Conservation (phyloP, 2,797 vertebrate species). For the Danio aesculapii region DNA sequence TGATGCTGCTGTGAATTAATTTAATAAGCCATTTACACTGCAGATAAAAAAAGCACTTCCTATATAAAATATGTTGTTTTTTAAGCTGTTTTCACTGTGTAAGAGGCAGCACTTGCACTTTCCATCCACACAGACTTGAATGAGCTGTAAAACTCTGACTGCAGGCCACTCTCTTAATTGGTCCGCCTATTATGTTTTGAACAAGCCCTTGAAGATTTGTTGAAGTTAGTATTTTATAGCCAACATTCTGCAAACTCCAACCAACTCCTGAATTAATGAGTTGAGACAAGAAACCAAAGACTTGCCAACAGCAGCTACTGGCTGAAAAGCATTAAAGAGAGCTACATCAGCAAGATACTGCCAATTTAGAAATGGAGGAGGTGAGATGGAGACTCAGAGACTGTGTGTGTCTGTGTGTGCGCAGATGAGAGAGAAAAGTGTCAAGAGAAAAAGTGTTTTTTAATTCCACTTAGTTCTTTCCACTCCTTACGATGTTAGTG, state of each 20-base stretch:
- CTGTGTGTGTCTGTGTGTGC: neutral
- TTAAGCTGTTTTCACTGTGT: constrained; percentile 63
- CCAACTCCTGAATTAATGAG: constrained; percentile 84
- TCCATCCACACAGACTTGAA: constrained; percentile 61
- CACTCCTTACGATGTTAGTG: constrained; percentile 9
- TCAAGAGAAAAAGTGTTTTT: neutral
- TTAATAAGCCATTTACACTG: constrained; percentile 71
- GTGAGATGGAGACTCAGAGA: constrained; percentile 34
- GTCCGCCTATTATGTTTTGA: constrained; percentile 81
- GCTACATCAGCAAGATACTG: constrained; percentile 58
- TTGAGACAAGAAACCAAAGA: constrained; percentile 75
- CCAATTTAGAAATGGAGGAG: constrained; percentile 43
- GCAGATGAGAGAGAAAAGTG: constrained; percentile 14
- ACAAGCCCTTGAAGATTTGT: constrained; percentile 85
- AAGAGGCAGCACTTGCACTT: constrained; percentile 63
- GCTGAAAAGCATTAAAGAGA: constrained; percentile 51
- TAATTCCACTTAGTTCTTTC: constrained; percentile 9
- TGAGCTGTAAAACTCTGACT: constrained; percentile 70
- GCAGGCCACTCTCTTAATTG: constrained; percentile 80
- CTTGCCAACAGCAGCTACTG: constrained; percentile 65
- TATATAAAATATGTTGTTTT: constrained; percentile 68
- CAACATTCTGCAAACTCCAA: constrained; percentile 72
- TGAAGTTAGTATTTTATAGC: constrained; percentile 83
- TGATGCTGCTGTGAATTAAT: constrained; percentile 64
- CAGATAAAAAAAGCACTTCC: constrained; percentile 61